These are phyloP conservation scores for Enteromius paludinosus DNA, from an alignment of 2,797 vertebrate genomes.

Conservation along the genomic window DNA sequence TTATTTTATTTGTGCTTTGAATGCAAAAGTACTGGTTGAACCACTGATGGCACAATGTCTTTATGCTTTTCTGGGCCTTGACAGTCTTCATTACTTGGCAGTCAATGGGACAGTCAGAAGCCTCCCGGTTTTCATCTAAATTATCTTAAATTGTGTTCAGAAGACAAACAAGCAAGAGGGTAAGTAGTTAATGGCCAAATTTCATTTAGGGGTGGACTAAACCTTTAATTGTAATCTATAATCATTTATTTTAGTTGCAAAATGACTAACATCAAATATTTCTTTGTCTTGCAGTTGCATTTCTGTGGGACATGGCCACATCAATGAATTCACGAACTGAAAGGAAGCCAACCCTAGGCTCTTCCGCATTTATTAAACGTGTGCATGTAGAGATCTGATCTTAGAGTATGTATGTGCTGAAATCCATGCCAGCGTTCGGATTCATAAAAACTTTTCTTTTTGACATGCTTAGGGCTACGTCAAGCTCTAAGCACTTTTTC, in stretches of 20 bases:
- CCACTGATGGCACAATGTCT: too few relatives aligned
- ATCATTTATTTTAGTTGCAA: background rate
- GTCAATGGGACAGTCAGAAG: too few relatives aligned
- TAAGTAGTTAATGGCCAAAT: too few relatives aligned
- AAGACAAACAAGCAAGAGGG: too few relatives aligned
- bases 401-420: background rate
- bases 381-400: background rate
- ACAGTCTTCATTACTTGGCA: too few relatives aligned
- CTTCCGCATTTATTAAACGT: background rate
- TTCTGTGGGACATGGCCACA: background rate
- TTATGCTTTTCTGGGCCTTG: too few relatives aligned
- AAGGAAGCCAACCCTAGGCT: background rate
- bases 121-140: too few relatives aligned
- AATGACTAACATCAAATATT: background rate
- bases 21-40: too few relatives aligned
- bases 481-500: background rate
- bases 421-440: too few relatives aligned
- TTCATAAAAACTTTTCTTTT: background rate
- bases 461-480: background rate
- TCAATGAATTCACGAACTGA: background rate
- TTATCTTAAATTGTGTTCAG: too few relatives aligned
- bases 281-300: background rate
- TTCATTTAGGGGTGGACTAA: too few relatives aligned
- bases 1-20: too few relatives aligned
- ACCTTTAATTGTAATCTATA: background rate